Base-by-base conservation (phyloP, 2,113 vertebrate species). In the Dicaeum eximium region DNA sequence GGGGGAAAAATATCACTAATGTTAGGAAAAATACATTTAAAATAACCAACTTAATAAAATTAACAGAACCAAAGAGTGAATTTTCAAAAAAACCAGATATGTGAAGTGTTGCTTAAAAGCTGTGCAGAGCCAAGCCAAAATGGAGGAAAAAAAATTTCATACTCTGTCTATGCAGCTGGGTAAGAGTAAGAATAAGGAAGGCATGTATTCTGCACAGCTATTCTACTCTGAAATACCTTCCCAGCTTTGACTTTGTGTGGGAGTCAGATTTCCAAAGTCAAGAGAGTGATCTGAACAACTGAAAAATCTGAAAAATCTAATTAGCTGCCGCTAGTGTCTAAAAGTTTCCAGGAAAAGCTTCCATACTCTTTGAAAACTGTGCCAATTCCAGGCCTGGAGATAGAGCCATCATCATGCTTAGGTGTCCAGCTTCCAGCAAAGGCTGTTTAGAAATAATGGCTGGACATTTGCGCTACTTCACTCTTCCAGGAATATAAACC, bases 391-490 rank as follows among this genome's bases (percentile, higher is more conserved):
- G 37, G 19, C 24, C 5, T 80, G 75, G 58, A 60, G 37, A 17
- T n/a, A 31, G 40, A 86, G 24, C 40, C 3, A 1, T 30, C 54
- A 28, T 25, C n/a, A 9, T 0, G 1, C n/a, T 56, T 21, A 11
- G 11, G 16, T 77, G 31, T 48, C 21, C 42, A 17, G 13, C 40
- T 80, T 87, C 42, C 58, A 69, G 69, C 37, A 65, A 54, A 56
- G 35, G 48, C 57, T 56, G 3, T 71, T 80, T 8, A 28, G 54
- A 69, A 86, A 45, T 65, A 3, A 2, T 11, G 17, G 17, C 40
- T 57, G 44, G 35, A 56, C 15, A 8, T 42, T 31, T 0, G 2
- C 38, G 40, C 15, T 62, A 3, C 56, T 85, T 33, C 30, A 19
- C 48, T 78, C 42, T 79, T 53, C 30, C 53, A 54, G 18, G 40